Conservation (phyloP, 1,140 invertebrate species). For the Zaprionus lachaisei region DNA sequence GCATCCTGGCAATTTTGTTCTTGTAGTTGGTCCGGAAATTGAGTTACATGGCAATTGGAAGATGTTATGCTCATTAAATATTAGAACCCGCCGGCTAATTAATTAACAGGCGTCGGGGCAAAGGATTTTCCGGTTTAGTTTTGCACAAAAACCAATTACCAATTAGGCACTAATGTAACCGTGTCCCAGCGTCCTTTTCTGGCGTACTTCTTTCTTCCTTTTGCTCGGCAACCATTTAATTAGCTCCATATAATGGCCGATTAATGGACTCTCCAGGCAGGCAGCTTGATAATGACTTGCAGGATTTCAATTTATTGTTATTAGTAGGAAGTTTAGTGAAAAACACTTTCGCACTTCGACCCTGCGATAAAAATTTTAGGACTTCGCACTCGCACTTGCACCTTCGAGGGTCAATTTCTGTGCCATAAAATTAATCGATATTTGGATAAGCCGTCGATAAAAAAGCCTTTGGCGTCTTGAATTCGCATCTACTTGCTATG, state of each 20-base stretch:
- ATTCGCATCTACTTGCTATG: neutral
- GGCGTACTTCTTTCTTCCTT: neutral
- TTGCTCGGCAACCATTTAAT: constrained; percentile 21
- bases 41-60: constrained; percentile 36
- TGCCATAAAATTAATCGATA: constrained; percentile 33
- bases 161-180: constrained; percentile 31
- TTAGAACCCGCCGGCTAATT: constrained; percentile 26
- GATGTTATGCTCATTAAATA: constrained; percentile 47
- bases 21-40: constrained; percentile 31
- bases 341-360: constrained; percentile 17
- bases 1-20: constrained; percentile 4
- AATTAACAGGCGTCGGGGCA: constrained; percentile 22
- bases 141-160: constrained; percentile 37
- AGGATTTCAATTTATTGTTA: constrained; percentile 38
- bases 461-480: neutral
- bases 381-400: neutral
- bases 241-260: constrained; percentile 25
- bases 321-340: constrained; percentile 16
- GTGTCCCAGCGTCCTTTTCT: neutral
- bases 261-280: constrained; percentile 21
- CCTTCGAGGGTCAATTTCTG: constrained; percentile 32
- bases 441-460: constrained; percentile 1
- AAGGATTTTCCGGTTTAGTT: constrained; percentile 33
- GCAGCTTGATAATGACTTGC: constrained; percentile 3
- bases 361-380: constrained; percentile 25